These are phyloP conservation scores for Ammodytes marinus DNA, from an alignment of 2,113 vertebrate species.

Conservation along the genomic window DNA sequence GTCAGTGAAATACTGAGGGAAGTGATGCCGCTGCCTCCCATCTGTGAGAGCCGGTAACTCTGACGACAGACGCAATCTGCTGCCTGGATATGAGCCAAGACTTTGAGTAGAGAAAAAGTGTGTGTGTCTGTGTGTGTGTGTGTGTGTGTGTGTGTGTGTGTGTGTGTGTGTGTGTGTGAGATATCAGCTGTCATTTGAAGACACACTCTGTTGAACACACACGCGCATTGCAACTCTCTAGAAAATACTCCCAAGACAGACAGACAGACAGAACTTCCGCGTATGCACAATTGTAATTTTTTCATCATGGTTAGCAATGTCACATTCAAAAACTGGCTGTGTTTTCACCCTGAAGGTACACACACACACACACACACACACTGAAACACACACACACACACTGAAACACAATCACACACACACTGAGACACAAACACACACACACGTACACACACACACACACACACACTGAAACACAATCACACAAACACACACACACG, in stretches of 20 bases:
- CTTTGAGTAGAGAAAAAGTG: conserved; percentile 51
- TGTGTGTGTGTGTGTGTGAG: no score
- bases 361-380: conserved; percentile 69
- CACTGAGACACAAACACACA: conserved; percentile 59
- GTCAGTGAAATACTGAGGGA: conserved; percentile 76
- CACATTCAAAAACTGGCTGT: conserved; percentile 51
- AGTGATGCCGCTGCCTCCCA: conserved; percentile 76
- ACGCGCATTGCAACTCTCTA: conserved; percentile 22
- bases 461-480: conserved; percentile 3
- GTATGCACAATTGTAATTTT: conserved; percentile 69
- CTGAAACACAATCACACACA: conserved; percentile 29
- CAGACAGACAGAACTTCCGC: conserved; percentile 40
- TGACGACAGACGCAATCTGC: conserved; percentile 82
- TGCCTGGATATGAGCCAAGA: conserved; percentile 80
- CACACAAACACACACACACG: conserved; percentile 46
- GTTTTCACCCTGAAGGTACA: conserved; percentile 25
- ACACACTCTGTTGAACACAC: conserved; percentile 68
- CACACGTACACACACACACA: conserved; percentile 33
- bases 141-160: no score
- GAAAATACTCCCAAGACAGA: not conserved
- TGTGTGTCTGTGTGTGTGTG: no score
- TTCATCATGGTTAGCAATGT: conserved; percentile 79
- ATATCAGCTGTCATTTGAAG: conserved; percentile 76
- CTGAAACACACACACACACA: conserved; percentile 12
- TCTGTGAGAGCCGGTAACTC: conserved; percentile 79